Conservation (phyloP, 2,113 vertebrate genomes). For the Rafetus swinhoei region DNA sequence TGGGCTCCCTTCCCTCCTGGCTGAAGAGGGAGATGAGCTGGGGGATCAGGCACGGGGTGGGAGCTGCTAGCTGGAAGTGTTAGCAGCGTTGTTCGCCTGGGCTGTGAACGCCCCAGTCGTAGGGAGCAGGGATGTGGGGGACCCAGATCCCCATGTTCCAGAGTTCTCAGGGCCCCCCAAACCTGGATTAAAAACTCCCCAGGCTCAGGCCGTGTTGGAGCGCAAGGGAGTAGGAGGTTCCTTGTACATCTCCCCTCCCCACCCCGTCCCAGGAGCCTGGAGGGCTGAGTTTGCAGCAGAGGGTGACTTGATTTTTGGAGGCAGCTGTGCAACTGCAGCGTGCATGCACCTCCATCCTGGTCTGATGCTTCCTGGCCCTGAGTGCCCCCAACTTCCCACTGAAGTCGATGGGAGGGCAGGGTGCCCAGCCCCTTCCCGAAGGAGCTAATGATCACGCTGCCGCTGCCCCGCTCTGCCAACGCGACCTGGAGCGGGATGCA, state of each 20-base stretch:
- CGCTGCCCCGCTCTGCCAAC: not conserved
- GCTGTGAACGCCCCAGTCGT: not conserved
- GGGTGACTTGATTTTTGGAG: not conserved
- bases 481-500: rapidly evolving
- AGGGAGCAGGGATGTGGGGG: not conserved
- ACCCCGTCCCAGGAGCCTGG: not conserved
- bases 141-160: not conserved
- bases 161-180: not conserved
- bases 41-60: not conserved
- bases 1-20: not conserved
- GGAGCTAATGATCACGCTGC: not conserved
- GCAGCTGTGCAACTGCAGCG: not conserved
- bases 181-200: not conserved
- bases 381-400: not conserved
- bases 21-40: not conserved
- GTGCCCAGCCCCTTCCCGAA: not conserved
- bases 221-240: not conserved
- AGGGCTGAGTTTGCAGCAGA: not conserved
- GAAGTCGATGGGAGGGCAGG: not conserved
- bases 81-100: not conserved
- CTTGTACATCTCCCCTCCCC: not conserved
- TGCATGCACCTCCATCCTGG: not conserved
- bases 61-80: not conserved
- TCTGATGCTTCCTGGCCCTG: not conserved
- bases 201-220: too few relatives aligned